Conservation (phyloP, 2,113 vertebrate genomes). For the Python bivittatus region DNA sequence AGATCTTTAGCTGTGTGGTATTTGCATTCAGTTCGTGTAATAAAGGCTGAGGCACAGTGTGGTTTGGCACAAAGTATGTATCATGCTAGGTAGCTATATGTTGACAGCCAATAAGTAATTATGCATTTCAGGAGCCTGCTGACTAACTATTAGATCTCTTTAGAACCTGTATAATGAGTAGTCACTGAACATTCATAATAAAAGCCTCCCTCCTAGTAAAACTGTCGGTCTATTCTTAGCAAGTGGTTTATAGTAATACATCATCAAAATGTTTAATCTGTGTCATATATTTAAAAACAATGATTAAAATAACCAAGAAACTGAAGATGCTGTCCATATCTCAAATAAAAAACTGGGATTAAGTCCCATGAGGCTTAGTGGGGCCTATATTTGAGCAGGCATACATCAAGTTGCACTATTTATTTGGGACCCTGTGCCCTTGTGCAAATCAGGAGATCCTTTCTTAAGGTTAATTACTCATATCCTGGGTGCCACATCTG, state of each 20-base stretch:
- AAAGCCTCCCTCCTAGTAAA: constrained; percentile 11
- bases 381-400: neutral
- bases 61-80: constrained; percentile 47
- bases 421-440: neutral
- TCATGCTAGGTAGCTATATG: constrained; percentile 32
- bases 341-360: neutral
- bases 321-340: neutral
- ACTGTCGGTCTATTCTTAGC: neutral
- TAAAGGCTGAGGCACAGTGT: constrained; percentile 41
- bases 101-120: constrained; percentile 52
- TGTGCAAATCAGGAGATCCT: neutral
- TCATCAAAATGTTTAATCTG: constrained; percentile 25
- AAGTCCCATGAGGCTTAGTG: neutral
- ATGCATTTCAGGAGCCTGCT: constrained; percentile 49
- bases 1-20: constrained; percentile 12
- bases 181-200: constrained; percentile 5
- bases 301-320: neutral
- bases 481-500: neutral
- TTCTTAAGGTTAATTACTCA: neutral
- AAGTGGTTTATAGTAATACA: constrained; percentile 12
- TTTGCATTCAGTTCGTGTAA: constrained; percentile 45
- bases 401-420: neutral
- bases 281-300: constrained; percentile 17
- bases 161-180: constrained; percentile 25
- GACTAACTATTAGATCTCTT: constrained; percentile 49